These are phyloP conservation scores for Ictalurus punctatus DNA, from an alignment of 2,113 vertebrate genomes.

Conservation along the genomic window DNA sequence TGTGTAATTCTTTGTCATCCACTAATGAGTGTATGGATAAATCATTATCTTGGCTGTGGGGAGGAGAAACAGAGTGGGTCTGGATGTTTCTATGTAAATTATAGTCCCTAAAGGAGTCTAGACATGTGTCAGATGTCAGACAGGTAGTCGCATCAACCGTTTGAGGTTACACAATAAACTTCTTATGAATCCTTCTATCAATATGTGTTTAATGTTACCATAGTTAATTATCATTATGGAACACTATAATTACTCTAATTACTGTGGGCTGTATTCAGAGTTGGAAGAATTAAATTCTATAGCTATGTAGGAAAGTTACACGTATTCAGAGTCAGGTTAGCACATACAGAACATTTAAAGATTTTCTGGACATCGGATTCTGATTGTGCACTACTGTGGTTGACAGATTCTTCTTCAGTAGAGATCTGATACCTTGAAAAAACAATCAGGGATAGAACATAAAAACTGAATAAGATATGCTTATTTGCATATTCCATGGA, in stretches of 20 bases:
- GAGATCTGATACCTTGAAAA: not conserved
- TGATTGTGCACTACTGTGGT: not conserved
- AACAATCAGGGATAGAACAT: not conserved
- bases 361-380: not conserved
- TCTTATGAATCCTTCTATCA: not conserved
- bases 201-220: not conserved
- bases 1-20: constrained; percentile 31
- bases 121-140: not conserved
- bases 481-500: not conserved
- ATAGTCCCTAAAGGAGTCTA: constrained; percentile 25
- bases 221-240: not conserved
- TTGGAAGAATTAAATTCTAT: not conserved
- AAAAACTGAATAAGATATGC: not conserved
- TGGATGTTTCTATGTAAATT: constrained; percentile 16
- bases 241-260: not conserved
- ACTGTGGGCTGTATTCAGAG: not conserved
- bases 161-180: not conserved
- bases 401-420: not conserved
- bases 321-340: not conserved
- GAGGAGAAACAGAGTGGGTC: not conserved
- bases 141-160: not conserved
- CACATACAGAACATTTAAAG: not conserved
- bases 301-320: not conserved
- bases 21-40: constrained; percentile 19
- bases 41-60: constrained; percentile 9